Base-by-base conservation (phyloP, 1,140 invertebrate genomes). In the Stegodyphus mimosarum region DNA sequence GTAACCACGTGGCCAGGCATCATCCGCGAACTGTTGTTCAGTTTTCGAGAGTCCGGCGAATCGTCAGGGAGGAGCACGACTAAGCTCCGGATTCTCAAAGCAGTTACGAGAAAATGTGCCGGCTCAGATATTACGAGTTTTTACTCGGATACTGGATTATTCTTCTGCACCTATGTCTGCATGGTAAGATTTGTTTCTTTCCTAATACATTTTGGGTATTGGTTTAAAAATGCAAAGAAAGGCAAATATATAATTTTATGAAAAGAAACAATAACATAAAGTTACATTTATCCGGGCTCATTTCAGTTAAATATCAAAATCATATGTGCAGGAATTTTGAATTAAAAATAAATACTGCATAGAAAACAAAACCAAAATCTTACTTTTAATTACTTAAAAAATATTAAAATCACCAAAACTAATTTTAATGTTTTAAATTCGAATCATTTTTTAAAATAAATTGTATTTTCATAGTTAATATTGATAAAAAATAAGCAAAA, bases 131-230 rank as follows among this genome's bases (percentile, higher is more conserved):
- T 18, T 7, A 15, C 69, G 77, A 63, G 13, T 13, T 7, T 52
- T 53, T 33, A 66, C 60, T 74, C 7, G 80, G 55, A 66, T 66
- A 83, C 71, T 81, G 78, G 78, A 72, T 72, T 83, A 74, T 83
- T 6, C 17, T 67, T 17, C 17, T 74, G 33, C 6, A 55, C 13
- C 52, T 81, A 5, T 51, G 33, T n/a, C n/a, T 81, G 55, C 67
- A 53, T 50, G 80, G 80, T 83, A 83, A 17, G 69, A 18, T 52
- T 11, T 11, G 5, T 11, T 60, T 60, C 5, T 60, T 60, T 60
- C 15, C 55, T 11, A 5, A 60, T 60, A 5, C 15, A 60, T 15
- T 60, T 60, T 60, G 9, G 15, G 5, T 1, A 15, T 60, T 60
- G 5, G 55, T 2, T 60, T 15, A 60, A 60, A 60, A 60, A 2